These are phyloP conservation scores for Ectemnius lituratus DNA, from an alignment of 2,888 invertebrate genomes.

Conservation along the genomic window DNA sequence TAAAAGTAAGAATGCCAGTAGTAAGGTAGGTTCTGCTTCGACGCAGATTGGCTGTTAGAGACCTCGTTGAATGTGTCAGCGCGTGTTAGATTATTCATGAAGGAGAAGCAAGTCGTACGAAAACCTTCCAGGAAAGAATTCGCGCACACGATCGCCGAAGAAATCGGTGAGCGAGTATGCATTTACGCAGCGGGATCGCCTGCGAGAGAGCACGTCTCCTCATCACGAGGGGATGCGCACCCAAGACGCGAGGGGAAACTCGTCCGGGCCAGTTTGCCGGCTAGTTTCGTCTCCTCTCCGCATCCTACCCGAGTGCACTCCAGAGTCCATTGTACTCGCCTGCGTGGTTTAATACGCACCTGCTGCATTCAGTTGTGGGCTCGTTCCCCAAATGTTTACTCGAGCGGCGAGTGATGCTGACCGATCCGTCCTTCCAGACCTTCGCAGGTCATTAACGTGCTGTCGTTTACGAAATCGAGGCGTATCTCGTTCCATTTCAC, in stretches of 20 bases:
- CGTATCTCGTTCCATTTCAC: background rate
- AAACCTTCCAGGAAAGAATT: too few species aligned
- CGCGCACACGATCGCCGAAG: too few species aligned
- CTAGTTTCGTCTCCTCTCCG: slow-evolving; percentile 11
- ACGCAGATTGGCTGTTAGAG: too few species aligned
- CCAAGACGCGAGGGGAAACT: slow-evolving; percentile 32
- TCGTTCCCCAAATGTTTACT: slow-evolving; percentile 33
- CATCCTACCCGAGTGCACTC: slow-evolving; percentile 29
- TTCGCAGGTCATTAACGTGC: slow-evolving; percentile 22
- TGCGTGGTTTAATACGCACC: background rate
- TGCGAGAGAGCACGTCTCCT: too few species aligned
- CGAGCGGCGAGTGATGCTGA: background rate
- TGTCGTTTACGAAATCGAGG: slow-evolving; percentile 43
- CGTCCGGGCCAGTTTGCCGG: slow-evolving; percentile 38
- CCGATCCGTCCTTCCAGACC: slow-evolving; percentile 13
- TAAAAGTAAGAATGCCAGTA: too few species aligned
- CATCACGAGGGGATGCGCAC: too few species aligned
- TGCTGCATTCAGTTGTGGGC: slow-evolving; percentile 8
- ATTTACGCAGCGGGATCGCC: too few species aligned
- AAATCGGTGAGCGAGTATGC: too few species aligned
- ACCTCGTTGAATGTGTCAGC: too few species aligned
- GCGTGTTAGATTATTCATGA: too few species aligned
- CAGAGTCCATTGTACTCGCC: slow-evolving; percentile 9
- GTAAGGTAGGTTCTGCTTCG: too few species aligned
- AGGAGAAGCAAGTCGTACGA: too few species aligned